Percentiles rank a stretch among this genome's conserved stretches.
phyloP scores from a whole-genome alignment of 1,140 invertebrate genomes.

The Heliconius eleuchia region DNA sequence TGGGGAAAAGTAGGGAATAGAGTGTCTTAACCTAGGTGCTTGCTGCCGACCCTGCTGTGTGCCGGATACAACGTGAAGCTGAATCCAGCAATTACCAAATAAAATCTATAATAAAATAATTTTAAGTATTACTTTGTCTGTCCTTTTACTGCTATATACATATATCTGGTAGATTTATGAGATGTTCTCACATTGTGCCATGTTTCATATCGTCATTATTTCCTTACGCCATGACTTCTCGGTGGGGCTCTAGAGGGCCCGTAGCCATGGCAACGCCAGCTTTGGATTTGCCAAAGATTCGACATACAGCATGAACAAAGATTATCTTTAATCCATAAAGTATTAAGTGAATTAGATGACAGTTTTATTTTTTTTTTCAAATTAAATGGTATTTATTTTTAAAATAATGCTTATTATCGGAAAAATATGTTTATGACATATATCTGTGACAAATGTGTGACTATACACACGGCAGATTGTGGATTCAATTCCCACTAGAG shows the following conservation, averaged over 20 bases:
- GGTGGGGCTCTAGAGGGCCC: constrained; percentile 36
- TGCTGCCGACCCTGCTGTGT: no score
- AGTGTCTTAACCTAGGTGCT: no score
- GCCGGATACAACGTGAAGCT: no score
- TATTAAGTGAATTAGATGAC: neutral
- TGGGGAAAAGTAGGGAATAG: no score
- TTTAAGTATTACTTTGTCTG: neutral
- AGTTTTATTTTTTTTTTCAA: neutral
- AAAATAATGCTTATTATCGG: neutral
- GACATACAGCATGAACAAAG: constrained; percentile 29
- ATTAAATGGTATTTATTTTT: neutral
- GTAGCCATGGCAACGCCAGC: constrained; percentile 36
- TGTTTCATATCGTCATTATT: constrained; percentile 43
- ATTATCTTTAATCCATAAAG: constrained; percentile 29
- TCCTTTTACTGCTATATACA: neutral
- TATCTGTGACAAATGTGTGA: no score
- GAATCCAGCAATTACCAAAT: no score
- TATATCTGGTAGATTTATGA: constrained; percentile 29
- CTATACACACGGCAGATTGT: no score
- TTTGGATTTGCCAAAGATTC: constrained; percentile 38
- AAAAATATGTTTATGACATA: neutral
- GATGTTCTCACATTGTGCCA: constrained; percentile 35
- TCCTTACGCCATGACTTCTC: constrained; percentile 36
- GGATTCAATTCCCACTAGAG: no score
- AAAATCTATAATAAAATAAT: neutral